phyloP scores from a whole-genome alignment of 2,113 vertebrate genomes.

The Apodemus sylvaticus region DNA sequence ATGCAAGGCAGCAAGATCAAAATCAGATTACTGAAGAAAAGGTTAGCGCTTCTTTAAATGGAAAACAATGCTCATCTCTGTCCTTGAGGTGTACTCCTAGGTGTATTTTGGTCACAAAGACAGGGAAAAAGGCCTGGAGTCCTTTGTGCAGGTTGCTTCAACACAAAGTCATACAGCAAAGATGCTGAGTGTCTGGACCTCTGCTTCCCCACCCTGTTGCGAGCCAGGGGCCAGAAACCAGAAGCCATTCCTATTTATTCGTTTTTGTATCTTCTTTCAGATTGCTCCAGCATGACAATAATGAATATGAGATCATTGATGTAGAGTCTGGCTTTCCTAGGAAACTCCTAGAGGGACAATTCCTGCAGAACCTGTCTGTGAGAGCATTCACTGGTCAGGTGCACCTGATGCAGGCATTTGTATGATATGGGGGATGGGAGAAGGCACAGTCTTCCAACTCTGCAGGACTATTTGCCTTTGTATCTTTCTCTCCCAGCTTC shows the following conservation, averaged over 20 bases:
- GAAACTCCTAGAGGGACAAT: neutral
- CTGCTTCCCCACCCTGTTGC: neutral
- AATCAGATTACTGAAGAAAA: constrained; percentile 80
- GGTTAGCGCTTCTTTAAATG: constrained; percentile 78
- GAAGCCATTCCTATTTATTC: neutral
- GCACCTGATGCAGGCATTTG: neutral
- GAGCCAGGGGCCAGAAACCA: neutral
- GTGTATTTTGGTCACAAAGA: neutral
- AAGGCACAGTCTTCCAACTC: neutral
- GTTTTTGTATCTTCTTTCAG: neutral
- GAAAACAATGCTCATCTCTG: constrained; percentile 70
- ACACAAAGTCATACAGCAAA: neutral
- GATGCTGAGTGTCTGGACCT: neutral
- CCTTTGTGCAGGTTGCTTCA: neutral
- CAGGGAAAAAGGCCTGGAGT: neutral
- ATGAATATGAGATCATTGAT: neutral
- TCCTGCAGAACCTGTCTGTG: neutral
- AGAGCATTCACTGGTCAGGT: neutral
- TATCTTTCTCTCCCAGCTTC: neutral
- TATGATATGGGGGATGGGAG: neutral
- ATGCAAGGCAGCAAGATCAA: constrained; percentile 76
- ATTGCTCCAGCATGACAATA: neutral
- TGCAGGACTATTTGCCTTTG: neutral
- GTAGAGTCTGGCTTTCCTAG: neutral
- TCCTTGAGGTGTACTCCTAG: constrained; percentile 33